Conservation (phyloP, 2,113 vertebrate species). For the Baryphthengus martii region DNA sequence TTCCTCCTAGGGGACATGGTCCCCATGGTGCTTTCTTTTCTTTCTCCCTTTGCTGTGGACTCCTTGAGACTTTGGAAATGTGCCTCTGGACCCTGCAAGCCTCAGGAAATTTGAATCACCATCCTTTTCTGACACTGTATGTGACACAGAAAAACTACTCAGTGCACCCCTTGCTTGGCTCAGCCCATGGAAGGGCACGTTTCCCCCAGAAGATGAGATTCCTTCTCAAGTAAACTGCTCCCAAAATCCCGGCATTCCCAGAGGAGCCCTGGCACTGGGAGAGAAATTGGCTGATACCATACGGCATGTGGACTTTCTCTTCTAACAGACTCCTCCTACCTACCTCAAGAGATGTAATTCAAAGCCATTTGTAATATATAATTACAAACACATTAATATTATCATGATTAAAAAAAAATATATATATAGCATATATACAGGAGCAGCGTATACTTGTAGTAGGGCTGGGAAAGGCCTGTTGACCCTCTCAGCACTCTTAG, state of each 20-base stretch:
- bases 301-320: neutral
- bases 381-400: neutral
- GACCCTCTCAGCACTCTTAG: neutral
- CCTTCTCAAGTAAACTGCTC: fast-evolving
- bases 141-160: neutral
- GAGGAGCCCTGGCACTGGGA: neutral
- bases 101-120: neutral
- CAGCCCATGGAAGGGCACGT: neutral
- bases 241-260: neutral
- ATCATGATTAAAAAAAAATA: neutral
- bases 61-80: neutral
- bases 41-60: neutral
- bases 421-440: neutral
- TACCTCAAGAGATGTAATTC: neutral
- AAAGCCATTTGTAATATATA: neutral
- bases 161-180: neutral
- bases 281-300: neutral
- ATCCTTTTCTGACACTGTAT: neutral
- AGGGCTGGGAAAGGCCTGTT: neutral
- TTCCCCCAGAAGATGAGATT: neutral
- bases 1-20: neutral
- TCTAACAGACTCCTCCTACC: neutral
- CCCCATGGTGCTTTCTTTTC: neutral
- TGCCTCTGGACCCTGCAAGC: neutral
- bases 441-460: neutral